Base-by-base conservation (phyloP, 2,888 invertebrate species). In the Atethmia centrago region DNA sequence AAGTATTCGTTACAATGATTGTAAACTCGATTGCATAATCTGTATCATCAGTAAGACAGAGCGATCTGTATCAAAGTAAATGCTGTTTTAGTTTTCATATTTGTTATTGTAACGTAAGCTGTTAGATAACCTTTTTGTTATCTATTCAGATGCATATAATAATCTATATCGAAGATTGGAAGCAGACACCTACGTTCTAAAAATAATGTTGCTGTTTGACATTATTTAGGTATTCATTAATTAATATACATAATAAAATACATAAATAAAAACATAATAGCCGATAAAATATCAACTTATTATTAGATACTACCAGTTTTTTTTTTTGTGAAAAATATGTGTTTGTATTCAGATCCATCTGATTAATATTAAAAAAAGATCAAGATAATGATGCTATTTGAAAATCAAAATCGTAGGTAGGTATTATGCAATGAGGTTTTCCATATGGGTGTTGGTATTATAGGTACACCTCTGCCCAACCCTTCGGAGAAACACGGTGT, bases 71-170 rank as follows among this genome's bases (percentile, higher is more conserved):
- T 25, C 16, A 36, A 69, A 67, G 25, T 25, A n/a, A 68, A 53
- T 75, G n/a, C 3, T 31, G 12, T 21, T 71, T 42, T 51, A 36
- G 19, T 49, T 36, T 47, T 21, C 2, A 55, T 42, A 10, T 16
- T 67, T 42, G 16, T 55, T 28, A 19, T 49, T 63, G 63, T 58
- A 21, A 64, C 1, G 25, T 14, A 64, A 64, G 49, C 12, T 49
- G 12, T 56, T 16, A 40, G 36, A 64, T 63, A 31, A 74, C 40
- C 56, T 74, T 64, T 74, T 36, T 9, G 28, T 19, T 74, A 36
- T 56, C n/a, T 55, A 12, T 58, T 28, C 8, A 45, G 2, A 59
- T 36, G n/a, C 12, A 53, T 67, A 3, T 75, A 21, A 40, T 62
- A 5, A 40, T n/a, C 2, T 25, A n/a, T 31, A 47, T 9, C 14